A percentile compares a stretch with the other conserved stretches of the same genome.
phyloP scores from a whole-genome alignment of 2,113 vertebrate genomes.

The Empidonax alnorum region DNA sequence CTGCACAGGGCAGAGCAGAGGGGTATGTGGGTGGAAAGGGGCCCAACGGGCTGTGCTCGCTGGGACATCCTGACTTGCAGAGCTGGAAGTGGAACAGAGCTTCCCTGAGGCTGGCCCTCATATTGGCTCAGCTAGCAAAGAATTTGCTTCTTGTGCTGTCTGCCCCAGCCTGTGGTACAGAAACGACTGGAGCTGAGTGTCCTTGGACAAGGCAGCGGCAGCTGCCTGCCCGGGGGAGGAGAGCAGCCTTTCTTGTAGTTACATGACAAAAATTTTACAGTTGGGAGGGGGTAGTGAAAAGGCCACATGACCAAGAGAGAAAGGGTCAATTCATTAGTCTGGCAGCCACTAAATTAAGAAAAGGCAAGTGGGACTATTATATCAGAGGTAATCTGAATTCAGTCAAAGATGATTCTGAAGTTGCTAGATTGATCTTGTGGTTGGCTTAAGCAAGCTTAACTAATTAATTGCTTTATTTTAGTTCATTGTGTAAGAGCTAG shows the following conservation, averaged over 20 bases:
- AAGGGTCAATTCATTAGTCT: slow-evolving; percentile 44
- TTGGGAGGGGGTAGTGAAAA: slow-evolving; percentile 39
- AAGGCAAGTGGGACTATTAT: not conserved
- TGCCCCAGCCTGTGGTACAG: not conserved
- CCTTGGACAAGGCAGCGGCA: not conserved
- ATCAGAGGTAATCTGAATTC: not conserved
- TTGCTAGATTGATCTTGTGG: slow-evolving; percentile 16
- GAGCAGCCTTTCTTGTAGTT: not conserved
- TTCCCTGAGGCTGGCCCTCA: not conserved
- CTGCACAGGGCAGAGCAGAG: not conserved
- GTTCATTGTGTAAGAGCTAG: slow-evolving; percentile 35
- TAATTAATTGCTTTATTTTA: slow-evolving; percentile 51
- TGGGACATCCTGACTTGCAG: not conserved
- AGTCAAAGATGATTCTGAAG: slow-evolving; percentile 24
- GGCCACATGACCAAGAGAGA: slow-evolving; percentile 10
- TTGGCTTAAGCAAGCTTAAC: slow-evolving; percentile 41
- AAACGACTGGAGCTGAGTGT: not conserved
- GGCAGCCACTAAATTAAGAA: slow-evolving; percentile 29
- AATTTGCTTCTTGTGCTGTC: slow-evolving; percentile 26
- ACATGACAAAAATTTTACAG: slow-evolving; percentile 30
- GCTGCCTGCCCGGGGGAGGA: slow-evolving; percentile 40
- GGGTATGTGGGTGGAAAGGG: not conserved
- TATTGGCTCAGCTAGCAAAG: not conserved
- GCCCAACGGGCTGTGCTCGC: fast-evolving
- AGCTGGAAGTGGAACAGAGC: not conserved